Evolutionary conservation across 2,113 vertebrate species (phyloP).

Genomic region (Oncorhynchus gorbuscha): DNA sequence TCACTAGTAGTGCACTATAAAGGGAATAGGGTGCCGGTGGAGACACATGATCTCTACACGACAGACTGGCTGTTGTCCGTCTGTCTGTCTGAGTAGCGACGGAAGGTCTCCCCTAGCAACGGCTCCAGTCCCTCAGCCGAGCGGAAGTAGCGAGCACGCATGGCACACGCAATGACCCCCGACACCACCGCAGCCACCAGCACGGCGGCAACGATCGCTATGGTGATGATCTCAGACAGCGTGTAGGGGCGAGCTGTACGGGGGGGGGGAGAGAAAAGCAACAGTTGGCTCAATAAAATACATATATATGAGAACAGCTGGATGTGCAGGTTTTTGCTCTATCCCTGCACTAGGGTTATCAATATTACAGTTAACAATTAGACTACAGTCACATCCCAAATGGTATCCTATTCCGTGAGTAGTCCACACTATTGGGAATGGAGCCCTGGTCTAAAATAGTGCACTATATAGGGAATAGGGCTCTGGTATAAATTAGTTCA

Average conservation of each 20-base stretch:
- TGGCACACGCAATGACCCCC: conserved; percentile 70
- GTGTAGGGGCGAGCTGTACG: conserved; percentile 75
- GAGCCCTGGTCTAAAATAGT: too few species aligned
- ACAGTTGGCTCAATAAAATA: background rate
- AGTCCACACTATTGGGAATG: too few species aligned
- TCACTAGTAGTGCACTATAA: too few species aligned
- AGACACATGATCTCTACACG: conserved; percentile 56
- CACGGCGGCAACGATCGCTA: conserved; percentile 81
- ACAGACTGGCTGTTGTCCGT: conserved; percentile 78
- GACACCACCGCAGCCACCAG: conserved; percentile 81
- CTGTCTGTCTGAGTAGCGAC: conserved; percentile 80
- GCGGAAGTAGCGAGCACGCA: conserved; percentile 71
- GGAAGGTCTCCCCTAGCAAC: conserved; percentile 84
- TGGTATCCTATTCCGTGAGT: too few species aligned
- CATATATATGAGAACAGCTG: too few species aligned
- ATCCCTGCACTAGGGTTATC: background rate
- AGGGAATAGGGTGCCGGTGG: too few species aligned
- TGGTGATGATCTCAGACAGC: conserved; percentile 86
- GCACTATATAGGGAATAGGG: too few species aligned
- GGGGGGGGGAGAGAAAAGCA: background rate
- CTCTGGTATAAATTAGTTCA: too few species aligned
- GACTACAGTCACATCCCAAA: too few species aligned
- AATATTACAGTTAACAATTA: too few species aligned
- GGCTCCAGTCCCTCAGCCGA: conserved; percentile 80
- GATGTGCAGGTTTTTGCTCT: too few species aligned